Evolutionary conservation across 2,888 invertebrate species (phyloP), one percentile per base, ranked within the genome.

Genomic region (Synanthedon myopaeformis): DNA sequence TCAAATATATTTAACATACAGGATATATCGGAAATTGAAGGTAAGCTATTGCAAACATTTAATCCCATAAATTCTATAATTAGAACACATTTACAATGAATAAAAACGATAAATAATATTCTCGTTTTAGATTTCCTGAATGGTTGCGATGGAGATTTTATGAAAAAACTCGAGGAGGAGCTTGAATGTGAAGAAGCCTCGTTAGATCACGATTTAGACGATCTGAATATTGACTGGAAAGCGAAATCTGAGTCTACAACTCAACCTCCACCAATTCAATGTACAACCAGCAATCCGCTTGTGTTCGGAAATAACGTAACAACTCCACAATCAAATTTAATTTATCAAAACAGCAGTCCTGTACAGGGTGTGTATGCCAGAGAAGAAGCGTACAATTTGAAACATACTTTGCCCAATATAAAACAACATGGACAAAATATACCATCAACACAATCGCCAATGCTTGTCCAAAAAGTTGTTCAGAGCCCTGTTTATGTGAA

Each of bases 21-120:
- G 59, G 93, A 92, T 68, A 88, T 93, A 51, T 88, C 89, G 62
- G 92, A 91, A 70, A 89, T 93, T 61, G 92, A 93, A 79, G 93
- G 93, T 92, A 86, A 79, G 79, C 10, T 13, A 45, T n/a, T 45
- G 8, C 10, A 13, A 13, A 45, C 14, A 14, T 45, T 12, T 4
- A 42, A n/a, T 4, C 42, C 42, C 12, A 11, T 11, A n/a, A 11
- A 42, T 42, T 10, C 17, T 13, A 49, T 23, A 23, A 49, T 49
- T 49, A 49, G 1, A 10, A 35, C 8, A 8, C 45, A 45, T 2
- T 45, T 72, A 12, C n/a, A 45, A 45, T 45, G 52, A 58, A 56
- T 58, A 56, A 56, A 58, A 54, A 54, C 42, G 54, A 57, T 58
- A 41, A 54, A 57, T 55, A 53, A 35, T 35, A 10, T 35, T 35